Conservation (phyloP, 2,888 invertebrate species). For the Taphrorychus bicolor region DNA sequence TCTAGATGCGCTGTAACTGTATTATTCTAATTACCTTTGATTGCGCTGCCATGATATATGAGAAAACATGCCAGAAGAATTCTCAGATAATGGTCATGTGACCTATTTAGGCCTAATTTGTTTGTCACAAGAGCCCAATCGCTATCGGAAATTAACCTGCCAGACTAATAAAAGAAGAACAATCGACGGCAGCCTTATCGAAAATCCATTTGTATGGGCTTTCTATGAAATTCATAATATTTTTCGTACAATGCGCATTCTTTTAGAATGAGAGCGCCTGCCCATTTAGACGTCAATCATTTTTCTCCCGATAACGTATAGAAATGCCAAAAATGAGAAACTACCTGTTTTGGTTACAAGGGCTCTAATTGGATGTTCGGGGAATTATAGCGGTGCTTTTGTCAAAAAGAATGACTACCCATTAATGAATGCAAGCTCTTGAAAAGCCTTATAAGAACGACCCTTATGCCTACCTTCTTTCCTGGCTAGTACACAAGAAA, state of each 20-base stretch:
- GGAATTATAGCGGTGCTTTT: constrained; percentile 28
- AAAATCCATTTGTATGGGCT: constrained; percentile 42
- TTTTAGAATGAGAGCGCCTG: constrained; percentile 40
- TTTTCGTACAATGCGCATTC: constrained; percentile 44
- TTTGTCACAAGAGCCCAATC: constrained; percentile 21
- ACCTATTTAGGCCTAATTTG: constrained; percentile 16
- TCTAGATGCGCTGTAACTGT: constrained; percentile 9
- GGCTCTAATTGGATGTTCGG: constrained; percentile 25
- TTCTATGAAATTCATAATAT: constrained; percentile 46
- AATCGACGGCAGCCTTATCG: constrained; percentile 41
- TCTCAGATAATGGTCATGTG: background rate
- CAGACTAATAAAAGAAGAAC: constrained; percentile 22
- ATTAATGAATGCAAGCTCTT: background rate
- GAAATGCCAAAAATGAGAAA: constrained; percentile 40
- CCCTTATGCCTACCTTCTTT: background rate
- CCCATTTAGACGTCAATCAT: constrained; percentile 48
- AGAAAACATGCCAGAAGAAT: background rate
- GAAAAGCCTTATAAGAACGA: background rate
- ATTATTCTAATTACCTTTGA: background rate
- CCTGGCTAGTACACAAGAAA: no score
- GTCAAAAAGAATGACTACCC: background rate
- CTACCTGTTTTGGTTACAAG: constrained; percentile 44
- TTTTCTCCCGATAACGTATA: constrained; percentile 36
- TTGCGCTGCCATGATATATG: background rate
- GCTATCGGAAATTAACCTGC: constrained; percentile 35